A percentile compares a stretch with the other conserved stretches of the same genome.
Evolutionary conservation across 2,888 invertebrate species (phyloP).

Genomic region (Hypselothyrea guttata): DNA sequence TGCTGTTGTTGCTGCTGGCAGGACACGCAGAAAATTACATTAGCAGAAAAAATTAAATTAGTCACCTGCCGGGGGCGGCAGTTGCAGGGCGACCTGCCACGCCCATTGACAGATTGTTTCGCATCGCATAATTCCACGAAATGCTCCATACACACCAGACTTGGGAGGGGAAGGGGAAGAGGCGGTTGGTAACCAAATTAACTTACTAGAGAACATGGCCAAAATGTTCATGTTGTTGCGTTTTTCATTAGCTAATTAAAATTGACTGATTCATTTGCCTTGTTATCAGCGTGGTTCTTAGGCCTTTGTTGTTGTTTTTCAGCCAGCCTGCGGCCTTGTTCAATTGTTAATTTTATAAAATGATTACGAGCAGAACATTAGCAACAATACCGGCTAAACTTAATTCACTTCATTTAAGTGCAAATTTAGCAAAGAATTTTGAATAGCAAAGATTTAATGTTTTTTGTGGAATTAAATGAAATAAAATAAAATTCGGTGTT

Average conservation of each 20-base stretch:
- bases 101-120: constrained; percentile 36
- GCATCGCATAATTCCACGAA: constrained; percentile 36
- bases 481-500: too few relatives aligned
- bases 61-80: constrained; percentile 38
- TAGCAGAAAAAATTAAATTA: constrained; percentile 57
- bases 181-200: constrained; percentile 42
- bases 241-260: constrained; percentile 71
- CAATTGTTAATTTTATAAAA: constrained; percentile 32
- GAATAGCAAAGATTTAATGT: too few relatives aligned
- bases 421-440: too few relatives aligned
- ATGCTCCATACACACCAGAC: constrained; percentile 5
- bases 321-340: constrained; percentile 24
- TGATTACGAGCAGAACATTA: constrained; percentile 37
- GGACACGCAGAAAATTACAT: constrained; percentile 49
- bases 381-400: constrained; percentile 33
- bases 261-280: constrained; percentile 60
- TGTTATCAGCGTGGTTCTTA: constrained; percentile 37
- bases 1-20: constrained; percentile 12
- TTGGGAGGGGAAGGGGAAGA: constrained; percentile 3
- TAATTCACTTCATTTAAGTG: too few relatives aligned
- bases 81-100: constrained; percentile 9
- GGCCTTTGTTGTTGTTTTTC: constrained; percentile 3
- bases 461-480: too few relatives aligned
- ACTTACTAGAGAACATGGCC: constrained; percentile 38
- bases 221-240: constrained; percentile 33